Evolutionary conservation across 2,797 vertebrate genomes (phyloP), one percentile per base, ranked within the genome.

Genomic region (Cuniculus paca): DNA sequence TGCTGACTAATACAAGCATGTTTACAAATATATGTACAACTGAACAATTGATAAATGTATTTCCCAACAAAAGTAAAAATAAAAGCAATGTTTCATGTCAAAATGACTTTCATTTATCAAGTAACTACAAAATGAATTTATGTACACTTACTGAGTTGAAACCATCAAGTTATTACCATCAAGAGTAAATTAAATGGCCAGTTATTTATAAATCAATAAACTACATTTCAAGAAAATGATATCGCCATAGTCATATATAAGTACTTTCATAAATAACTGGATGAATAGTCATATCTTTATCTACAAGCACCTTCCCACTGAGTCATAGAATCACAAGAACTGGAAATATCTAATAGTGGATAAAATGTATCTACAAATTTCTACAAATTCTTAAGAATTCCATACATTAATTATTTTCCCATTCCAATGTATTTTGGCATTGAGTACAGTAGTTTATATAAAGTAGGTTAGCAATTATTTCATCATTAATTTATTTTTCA

Each of bases 401-500:
- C 28, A 48, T 12, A 74, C 39, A 63, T 75, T 65, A 20, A 34
- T 56, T 84, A 48, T 83, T 78, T 91, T 60, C 8, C 13, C 89
- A n/a, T 85, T 36, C 31, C 70, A 68, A n/a, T 4, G 12, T n/a
- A 79, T 91, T 95, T 94, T 65, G 19, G 2, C 58, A 89, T 81
- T 48, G 28, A 92, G 6, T 50, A 61, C 6, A 39, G 13, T 11
- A 54, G 31, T 81, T 56, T 86, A 45, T 19, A 34, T 80, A 24
- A 74, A 36, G 6, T 68, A 68, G 3, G 61, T 84, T 16, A 58
- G 19, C 36, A 31, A 60, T 1, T 65, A 52, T 90, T 91, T 80
- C 42, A 91, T 60, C 19, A 52, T 88, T 52, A 45, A 88, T 48
- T 80, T 91, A 56, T n/a, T 86, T 93, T 93, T 52, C 26, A 42